These are phyloP conservation scores for Urophycis tenuis DNA, from an alignment of 2,797 vertebrate genomes.

Conservation along the genomic window DNA sequence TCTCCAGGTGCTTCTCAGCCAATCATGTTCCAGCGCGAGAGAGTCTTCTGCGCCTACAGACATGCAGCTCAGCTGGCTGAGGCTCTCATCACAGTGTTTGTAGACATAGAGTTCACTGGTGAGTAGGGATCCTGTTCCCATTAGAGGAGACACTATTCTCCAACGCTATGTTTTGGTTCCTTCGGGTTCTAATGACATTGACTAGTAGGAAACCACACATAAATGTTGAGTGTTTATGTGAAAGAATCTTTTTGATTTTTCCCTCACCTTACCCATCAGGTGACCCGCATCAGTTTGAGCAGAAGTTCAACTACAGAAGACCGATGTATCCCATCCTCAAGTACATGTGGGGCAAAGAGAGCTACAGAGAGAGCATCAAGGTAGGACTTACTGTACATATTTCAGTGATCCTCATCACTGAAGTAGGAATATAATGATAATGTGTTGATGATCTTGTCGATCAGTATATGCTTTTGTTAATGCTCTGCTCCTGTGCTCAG, in stretches of 20 bases:
- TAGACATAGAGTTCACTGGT: slow-evolving; percentile 99
- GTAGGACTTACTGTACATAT: slow-evolving; percentile 51
- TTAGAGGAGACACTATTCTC: background rate
- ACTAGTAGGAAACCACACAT: background rate
- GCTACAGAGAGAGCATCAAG: slow-evolving; percentile 90
- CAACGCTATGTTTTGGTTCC: background rate
- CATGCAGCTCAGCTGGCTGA: slow-evolving; percentile 85
- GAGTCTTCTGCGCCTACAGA: slow-evolving; percentile 85
- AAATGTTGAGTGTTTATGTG: background rate
- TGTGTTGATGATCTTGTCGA: background rate
- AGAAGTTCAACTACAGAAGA: slow-evolving; percentile 98
- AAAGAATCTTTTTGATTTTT: slow-evolving; percentile 10
- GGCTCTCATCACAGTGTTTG: slow-evolving; percentile 94
- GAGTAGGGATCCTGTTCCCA: slow-evolving; percentile 20
- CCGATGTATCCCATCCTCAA: slow-evolving; percentile 98
- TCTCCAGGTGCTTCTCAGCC: slow-evolving; percentile 74
- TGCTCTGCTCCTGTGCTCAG: slow-evolving; percentile 56
- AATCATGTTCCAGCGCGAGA: slow-evolving; percentile 86
- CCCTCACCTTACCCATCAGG: slow-evolving; percentile 63
- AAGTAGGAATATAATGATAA: background rate
- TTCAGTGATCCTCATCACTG: background rate
- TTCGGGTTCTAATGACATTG: background rate
- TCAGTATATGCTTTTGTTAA: background rate
- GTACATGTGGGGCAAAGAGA: slow-evolving; percentile 92
- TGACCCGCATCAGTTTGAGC: slow-evolving; percentile 98